phyloP scores from a whole-genome alignment of 1,140 invertebrate genomes.

The Drosophila bocqueti region DNA sequence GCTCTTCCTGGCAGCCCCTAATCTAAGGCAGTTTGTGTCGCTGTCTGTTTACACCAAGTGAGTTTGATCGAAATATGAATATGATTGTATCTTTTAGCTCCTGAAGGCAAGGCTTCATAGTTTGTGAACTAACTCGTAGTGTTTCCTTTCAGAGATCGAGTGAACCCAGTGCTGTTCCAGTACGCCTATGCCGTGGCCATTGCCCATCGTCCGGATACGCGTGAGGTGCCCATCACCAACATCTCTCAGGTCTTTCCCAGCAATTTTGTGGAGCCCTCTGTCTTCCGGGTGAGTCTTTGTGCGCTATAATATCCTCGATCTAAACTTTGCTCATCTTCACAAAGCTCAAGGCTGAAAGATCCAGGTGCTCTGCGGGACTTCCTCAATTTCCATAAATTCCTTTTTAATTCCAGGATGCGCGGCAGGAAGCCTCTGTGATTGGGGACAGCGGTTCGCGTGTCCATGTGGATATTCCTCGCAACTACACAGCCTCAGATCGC shows the following conservation, averaged over 20 bases:
- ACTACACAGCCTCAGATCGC: conserved; percentile 89
- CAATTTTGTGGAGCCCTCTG: conserved; percentile 86
- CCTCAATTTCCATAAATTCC: background rate
- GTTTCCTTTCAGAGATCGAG: conserved; percentile 74
- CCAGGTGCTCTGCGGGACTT: background rate
- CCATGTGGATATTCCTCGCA: conserved; percentile 87
- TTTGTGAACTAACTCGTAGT: too few species aligned
- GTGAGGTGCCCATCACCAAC: conserved; percentile 85
- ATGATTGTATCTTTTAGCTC: too few species aligned
- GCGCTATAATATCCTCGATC: too few species aligned
- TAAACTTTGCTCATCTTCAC: too few species aligned
- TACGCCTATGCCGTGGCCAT: conserved; percentile 82
- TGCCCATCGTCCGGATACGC: conserved; percentile 86
- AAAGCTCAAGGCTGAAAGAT: too few species aligned
- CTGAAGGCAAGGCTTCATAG: too few species aligned
- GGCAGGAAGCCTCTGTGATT: conserved; percentile 85
- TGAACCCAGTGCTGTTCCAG: conserved; percentile 86
- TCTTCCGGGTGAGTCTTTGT: conserved; percentile 72
- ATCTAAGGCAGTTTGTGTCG: conserved; percentile 70
- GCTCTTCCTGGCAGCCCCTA: conserved; percentile 84
- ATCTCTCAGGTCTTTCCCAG: conserved; percentile 87
- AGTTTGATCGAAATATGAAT: background rate
- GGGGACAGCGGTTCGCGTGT: conserved; percentile 58
- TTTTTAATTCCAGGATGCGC: conserved; percentile 75
- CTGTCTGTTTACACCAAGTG: conserved; percentile 75